A percentile compares a stretch with the other conserved stretches of the same genome.
Conservation (phyloP, 2,797 vertebrate genomes). For the Oryzias sinensis region DNA sequence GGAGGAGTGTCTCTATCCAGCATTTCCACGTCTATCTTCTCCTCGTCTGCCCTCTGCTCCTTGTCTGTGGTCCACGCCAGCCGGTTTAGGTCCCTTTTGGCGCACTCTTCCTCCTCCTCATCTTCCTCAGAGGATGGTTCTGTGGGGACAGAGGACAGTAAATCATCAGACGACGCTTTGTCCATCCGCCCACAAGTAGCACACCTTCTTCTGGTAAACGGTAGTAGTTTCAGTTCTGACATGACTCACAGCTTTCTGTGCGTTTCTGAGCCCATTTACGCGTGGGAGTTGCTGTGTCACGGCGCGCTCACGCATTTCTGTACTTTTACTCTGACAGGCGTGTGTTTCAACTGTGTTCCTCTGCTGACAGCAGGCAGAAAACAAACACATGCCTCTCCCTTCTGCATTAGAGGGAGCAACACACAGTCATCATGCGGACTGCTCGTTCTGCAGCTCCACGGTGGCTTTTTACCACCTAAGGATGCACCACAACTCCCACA, state of each 20-base stretch:
- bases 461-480: too few relatives aligned
- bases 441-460: too few relatives aligned
- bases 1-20: conserved; percentile 75
- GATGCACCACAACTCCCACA: too few relatives aligned
- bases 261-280: conserved; percentile 49
- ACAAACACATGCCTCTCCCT: conserved; percentile 18
- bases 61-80: conserved; percentile 57
- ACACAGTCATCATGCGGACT: too few relatives aligned
- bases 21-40: conserved; percentile 74
- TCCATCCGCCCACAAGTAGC: conserved; percentile 45
- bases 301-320: conserved; percentile 31
- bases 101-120: conserved; percentile 21
- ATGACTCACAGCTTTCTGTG: conserved; percentile 52
- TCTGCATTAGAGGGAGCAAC: not conserved
- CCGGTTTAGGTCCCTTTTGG: conserved; percentile 61
- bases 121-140: not conserved
- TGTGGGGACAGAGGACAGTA: too few relatives aligned
- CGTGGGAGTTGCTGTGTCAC: conserved; percentile 36
- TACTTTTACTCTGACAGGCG: conserved; percentile 11
- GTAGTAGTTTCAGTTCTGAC: conserved; percentile 70
- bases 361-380: conserved; percentile 15
- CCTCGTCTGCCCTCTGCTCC: conserved; percentile 56
- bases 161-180: not conserved
- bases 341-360: conserved; percentile 3
- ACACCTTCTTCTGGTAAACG: conserved; percentile 75